These are phyloP conservation scores for Gobiocypris rarus DNA, from an alignment of 2,113 vertebrate species.

Conservation along the genomic window DNA sequence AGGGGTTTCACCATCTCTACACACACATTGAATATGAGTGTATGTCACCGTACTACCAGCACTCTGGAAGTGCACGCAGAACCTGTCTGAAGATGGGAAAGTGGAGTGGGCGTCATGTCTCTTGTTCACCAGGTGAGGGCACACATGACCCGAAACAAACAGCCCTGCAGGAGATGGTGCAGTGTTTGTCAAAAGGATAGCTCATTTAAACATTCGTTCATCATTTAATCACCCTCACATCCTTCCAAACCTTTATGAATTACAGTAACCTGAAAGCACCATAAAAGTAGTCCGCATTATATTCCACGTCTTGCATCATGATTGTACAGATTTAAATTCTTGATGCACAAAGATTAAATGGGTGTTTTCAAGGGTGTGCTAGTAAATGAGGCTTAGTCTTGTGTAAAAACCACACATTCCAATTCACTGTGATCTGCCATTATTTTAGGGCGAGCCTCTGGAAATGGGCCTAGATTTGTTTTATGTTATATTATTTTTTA, in stretches of 20 bases:
- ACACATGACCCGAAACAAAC: constrained; percentile 47
- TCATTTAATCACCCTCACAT: neutral
- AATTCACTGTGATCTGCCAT: neutral
- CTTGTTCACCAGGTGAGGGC: constrained; percentile 92
- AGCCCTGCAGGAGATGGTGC: neutral
- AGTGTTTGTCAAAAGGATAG: neutral
- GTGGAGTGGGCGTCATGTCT: constrained; percentile 95
- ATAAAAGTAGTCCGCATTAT: too few species aligned
- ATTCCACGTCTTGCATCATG: neutral
- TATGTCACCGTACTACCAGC: constrained; percentile 88
- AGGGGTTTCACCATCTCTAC: constrained; percentile 90
- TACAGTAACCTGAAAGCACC: too few species aligned
- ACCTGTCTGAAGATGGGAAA: constrained; percentile 95
- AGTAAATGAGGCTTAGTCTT: neutral
- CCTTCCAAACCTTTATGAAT: too few species aligned
- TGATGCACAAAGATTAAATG: neutral
- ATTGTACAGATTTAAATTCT: neutral
- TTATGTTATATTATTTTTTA: too few species aligned
- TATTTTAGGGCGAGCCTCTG: neutral
- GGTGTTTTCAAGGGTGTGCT: neutral
- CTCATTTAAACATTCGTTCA: neutral
- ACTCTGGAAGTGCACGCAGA: constrained; percentile 88
- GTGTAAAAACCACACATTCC: neutral
- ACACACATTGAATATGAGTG: constrained; percentile 94
- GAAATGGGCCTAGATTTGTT: neutral